Evolutionary conservation across 2,113 vertebrate genomes (phyloP).

Genomic region (Chelonoidis abingdonii): DNA sequence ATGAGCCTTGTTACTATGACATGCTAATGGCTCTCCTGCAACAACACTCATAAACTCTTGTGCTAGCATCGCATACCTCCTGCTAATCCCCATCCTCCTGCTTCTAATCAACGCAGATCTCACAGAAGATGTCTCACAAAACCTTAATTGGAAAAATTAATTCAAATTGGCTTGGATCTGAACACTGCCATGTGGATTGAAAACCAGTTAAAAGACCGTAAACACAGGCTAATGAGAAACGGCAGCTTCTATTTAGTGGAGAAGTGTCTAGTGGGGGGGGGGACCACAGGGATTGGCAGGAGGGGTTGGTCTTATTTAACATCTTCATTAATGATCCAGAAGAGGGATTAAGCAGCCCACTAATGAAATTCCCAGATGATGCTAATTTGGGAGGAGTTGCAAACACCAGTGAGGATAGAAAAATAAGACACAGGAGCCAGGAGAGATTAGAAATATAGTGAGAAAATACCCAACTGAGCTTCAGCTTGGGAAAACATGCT

Average conservation of each 20-base stretch:
- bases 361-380: constrained; percentile 57
- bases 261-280: not conserved
- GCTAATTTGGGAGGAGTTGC: constrained; percentile 51
- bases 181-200: not conserved
- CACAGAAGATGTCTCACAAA: not conserved
- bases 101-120: not conserved
- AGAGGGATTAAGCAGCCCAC: constrained; percentile 48
- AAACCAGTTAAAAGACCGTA: not conserved
- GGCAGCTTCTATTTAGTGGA: not conserved
- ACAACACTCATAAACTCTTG: not conserved
- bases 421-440: constrained; percentile 25
- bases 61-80: not conserved
- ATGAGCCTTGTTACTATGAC: not conserved
- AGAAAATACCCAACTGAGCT: not conserved
- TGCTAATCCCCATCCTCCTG: not conserved
- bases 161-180: not conserved
- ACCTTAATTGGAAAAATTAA: not conserved
- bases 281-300: not conserved
- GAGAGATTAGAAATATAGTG: constrained; percentile 4
- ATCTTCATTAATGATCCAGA: constrained; percentile 61
- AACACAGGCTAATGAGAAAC: not conserved
- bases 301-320: constrained; percentile 8
- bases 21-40: not conserved
- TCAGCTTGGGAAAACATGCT: not conserved
- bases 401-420: constrained; percentile 35